These are phyloP conservation scores for Crotalus viridis DNA, from an alignment of 2,113 vertebrate species.

Conservation along the genomic window DNA sequence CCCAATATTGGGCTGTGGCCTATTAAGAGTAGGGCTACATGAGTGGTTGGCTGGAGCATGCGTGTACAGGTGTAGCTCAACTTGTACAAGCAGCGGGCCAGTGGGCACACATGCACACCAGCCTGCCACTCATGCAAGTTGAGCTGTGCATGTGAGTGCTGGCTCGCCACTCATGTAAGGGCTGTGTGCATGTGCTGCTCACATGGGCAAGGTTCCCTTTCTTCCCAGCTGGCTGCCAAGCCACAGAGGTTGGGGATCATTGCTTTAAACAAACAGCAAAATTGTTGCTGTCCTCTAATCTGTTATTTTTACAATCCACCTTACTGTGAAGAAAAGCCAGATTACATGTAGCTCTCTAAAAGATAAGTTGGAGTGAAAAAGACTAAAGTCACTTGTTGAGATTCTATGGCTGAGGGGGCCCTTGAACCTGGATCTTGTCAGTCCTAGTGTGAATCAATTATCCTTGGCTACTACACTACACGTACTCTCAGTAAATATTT, in stretches of 20 bases:
- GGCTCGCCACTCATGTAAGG: neutral
- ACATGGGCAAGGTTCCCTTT: neutral
- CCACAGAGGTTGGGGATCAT: neutral
- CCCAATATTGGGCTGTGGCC: no score
- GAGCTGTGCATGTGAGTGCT: neutral
- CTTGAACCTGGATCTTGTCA: neutral
- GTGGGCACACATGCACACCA: accelerated
- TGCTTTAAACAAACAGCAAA: neutral
- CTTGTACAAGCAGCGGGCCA: neutral
- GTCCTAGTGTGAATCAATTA: neutral
- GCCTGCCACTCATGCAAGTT: neutral
- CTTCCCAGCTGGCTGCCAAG: neutral
- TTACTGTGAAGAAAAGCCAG: neutral
- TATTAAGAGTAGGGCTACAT: neutral
- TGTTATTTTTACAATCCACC: neutral
- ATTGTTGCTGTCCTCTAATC: neutral
- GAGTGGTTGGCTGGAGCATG: neutral
- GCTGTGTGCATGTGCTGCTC: neutral
- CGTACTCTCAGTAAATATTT: neutral
- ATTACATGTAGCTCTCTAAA: neutral
- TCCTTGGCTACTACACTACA: neutral
- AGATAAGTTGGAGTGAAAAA: neutral
- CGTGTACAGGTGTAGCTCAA: neutral
- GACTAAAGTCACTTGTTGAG: neutral
- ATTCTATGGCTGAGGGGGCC: neutral